These are phyloP conservation scores for Stenoptilia bipunctidactyla DNA, from an alignment of 2,888 invertebrate species.

Conservation along the genomic window DNA sequence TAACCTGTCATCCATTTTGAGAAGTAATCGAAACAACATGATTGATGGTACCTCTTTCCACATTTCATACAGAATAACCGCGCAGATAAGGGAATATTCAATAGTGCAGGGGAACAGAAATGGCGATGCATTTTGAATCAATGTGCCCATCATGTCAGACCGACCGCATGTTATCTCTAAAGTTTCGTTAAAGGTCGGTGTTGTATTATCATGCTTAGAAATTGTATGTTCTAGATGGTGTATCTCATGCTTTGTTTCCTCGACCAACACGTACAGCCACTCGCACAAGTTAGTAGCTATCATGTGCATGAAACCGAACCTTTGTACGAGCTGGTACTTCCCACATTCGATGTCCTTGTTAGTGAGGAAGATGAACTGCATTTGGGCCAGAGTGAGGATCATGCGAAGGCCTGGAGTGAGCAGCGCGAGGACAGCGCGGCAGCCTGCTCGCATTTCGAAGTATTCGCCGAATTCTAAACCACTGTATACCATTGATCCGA, in stretches of 20 bases:
- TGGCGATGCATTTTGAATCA: constrained; percentile 78
- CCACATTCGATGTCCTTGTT: constrained; percentile 78
- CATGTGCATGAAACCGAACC: constrained; percentile 95
- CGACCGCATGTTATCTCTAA: constrained; percentile 59
- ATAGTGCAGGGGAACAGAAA: constrained; percentile 92
- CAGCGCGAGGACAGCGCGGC: constrained; percentile 76
- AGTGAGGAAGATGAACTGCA: constrained; percentile 94
- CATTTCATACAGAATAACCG: constrained; percentile 90
- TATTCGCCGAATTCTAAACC: constrained; percentile 80
- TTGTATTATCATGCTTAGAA: constrained; percentile 13
- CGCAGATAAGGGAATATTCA: constrained; percentile 92
- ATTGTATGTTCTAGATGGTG: constrained; percentile 74
- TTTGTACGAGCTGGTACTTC: constrained; percentile 77
- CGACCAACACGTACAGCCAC: constrained; percentile 89
- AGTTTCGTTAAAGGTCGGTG: constrained; percentile 18
- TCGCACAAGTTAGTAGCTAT: constrained; percentile 94
- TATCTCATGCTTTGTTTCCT: constrained; percentile 91
- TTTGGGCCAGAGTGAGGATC: constrained; percentile 87
- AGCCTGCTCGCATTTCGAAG: constrained; percentile 78
- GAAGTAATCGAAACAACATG: background rate
- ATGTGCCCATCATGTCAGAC: constrained; percentile 78
- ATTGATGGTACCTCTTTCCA: constrained; percentile 81
- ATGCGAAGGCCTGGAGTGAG: constrained; percentile 86
- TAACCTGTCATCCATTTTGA: background rate
- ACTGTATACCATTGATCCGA: constrained; percentile 80